Evolutionary conservation across 2,113 vertebrate species (phyloP).

Genomic region (Mormyrus lacerda): DNA sequence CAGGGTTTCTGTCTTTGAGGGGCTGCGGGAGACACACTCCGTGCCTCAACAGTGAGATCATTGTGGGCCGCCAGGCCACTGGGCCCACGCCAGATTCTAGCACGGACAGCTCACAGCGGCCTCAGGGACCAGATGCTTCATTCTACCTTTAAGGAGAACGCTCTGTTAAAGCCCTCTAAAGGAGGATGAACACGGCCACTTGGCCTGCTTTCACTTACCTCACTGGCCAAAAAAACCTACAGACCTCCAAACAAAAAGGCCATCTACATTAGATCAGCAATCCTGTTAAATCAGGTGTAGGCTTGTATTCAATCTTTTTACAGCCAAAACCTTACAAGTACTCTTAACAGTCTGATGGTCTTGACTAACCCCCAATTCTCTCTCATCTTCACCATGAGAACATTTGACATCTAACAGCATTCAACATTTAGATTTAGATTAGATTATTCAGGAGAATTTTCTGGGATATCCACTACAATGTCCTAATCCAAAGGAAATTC

Average conservation of each 20-base stretch:
- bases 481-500: not conserved
- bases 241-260: not conserved
- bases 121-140: slow-evolving; percentile 16
- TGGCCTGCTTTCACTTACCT: not conserved
- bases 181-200: not conserved
- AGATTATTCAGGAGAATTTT: not conserved
- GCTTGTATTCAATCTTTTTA: not conserved
- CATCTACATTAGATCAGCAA: not conserved
- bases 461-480: not conserved
- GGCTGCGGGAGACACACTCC: slow-evolving; percentile 29
- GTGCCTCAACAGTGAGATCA: slow-evolving; percentile 44
- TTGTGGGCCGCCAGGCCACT: slow-evolving; percentile 39
- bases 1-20: slow-evolving; percentile 26
- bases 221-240: not conserved
- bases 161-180: slow-evolving; percentile 9
- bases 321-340: not conserved
- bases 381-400: not conserved
- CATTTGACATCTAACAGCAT: not conserved
- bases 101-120: slow-evolving; percentile 34
- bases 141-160: not conserved
- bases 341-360: not conserved
- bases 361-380: not conserved
- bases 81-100: slow-evolving; percentile 30
- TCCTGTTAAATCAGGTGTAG: not conserved
- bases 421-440: not conserved